phyloP scores from a whole-genome alignment of 2,888 invertebrate genomes.

The Phytoseiulus persimilis region DNA sequence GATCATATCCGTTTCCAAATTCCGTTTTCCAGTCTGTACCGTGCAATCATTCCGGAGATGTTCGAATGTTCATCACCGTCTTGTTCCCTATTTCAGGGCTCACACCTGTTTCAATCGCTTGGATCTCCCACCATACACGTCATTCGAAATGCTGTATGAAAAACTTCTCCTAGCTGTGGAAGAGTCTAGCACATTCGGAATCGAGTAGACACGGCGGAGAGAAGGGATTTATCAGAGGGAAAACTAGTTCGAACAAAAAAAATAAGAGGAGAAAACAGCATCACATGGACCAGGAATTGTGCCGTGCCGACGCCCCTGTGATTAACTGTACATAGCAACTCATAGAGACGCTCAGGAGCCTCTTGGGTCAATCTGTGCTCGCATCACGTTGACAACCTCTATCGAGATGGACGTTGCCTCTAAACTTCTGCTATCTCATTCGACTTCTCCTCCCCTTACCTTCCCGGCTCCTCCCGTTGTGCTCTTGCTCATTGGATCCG shows the following conservation, averaged over 20 bases:
- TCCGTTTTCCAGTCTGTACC: no score
- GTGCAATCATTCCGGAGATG: no score
- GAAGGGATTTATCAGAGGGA: no score
- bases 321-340: slow-evolving; percentile 10
- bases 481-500: no score
- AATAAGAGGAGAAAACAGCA: not conserved
- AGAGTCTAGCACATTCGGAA: slow-evolving; percentile 91
- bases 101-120: slow-evolving; percentile 97
- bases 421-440: not conserved
- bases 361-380: not conserved
- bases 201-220: slow-evolving; percentile 60
- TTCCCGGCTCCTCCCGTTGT: no score
- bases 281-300: not conserved
- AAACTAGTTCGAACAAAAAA: not conserved
- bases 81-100: slow-evolving; percentile 56
- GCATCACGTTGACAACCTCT: not conserved
- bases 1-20: not conserved
- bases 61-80: not conserved
- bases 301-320: slow-evolving; percentile 34
- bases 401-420: not conserved
- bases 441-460: no score
- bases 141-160: slow-evolving; percentile 79
- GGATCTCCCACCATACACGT: slow-evolving; percentile 90
- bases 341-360: not conserved
- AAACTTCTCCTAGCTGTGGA: slow-evolving; percentile 85